These are phyloP conservation scores for Yasuhikotakia modesta DNA, from an alignment of 2,797 vertebrate genomes.

Conservation along the genomic window DNA sequence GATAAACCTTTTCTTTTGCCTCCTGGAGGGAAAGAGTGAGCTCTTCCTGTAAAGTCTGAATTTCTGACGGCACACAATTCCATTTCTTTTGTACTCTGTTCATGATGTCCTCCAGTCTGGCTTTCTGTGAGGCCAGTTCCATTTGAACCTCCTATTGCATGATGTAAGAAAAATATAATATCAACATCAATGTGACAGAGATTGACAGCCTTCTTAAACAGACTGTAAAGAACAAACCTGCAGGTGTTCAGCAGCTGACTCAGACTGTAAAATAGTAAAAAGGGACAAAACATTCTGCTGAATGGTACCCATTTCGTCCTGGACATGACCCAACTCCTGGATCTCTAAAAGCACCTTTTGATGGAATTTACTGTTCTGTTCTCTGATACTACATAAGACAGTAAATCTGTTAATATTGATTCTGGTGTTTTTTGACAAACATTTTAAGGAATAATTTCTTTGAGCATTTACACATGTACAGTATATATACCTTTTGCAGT, in stretches of 20 bases:
- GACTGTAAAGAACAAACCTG: conserved; percentile 71
- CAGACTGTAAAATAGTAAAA: conserved; percentile 37
- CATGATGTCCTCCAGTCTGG: conserved; percentile 74
- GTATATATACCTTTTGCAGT: conserved; percentile 76
- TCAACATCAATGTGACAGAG: conserved; percentile 4
- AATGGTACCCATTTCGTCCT: conserved; percentile 72
- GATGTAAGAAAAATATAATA: neutral
- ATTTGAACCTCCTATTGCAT: conserved; percentile 76
- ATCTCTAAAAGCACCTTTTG: conserved; percentile 72
- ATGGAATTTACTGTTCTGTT: conserved; percentile 73
- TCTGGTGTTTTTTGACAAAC: neutral
- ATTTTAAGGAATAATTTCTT: neutral
- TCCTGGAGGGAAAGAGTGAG: conserved; percentile 76
- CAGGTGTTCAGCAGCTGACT: conserved; percentile 64
- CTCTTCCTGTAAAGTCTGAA: conserved; percentile 73
- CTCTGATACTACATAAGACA: conserved; percentile 54
- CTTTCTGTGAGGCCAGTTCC: conserved; percentile 73
- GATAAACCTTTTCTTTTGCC: conserved; percentile 83
- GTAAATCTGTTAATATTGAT: neutral
- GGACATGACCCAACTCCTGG: conserved; percentile 69
- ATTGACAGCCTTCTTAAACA: neutral
- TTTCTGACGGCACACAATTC: conserved; percentile 78
- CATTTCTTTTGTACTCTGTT: conserved; percentile 75
- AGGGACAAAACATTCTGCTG: conserved; percentile 65
- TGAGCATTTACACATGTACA: neutral